Evolutionary conservation across 2,113 vertebrate genomes (phyloP), one percentile per base, ranked within the genome.

Genomic region (Lophotis ruficrista): DNA sequence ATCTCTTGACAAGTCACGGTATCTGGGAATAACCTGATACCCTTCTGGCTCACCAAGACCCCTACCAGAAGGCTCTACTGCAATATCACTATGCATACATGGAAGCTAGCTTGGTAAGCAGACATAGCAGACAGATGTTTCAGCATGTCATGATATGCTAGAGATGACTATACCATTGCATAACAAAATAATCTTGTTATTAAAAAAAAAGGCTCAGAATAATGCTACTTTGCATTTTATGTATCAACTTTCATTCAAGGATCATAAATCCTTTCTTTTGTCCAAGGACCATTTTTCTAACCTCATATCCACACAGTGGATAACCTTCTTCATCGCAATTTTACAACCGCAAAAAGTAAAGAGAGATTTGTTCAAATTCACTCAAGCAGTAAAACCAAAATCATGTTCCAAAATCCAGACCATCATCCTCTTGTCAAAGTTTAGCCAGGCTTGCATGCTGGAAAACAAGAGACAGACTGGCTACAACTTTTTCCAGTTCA

Each of bases 401-500:
- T n/a, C 64, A 48, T 9, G 69, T 84, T 92, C 87, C 91, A 91
- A 94, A 96, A 89, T 56, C 47, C 83, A 96, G 83, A 71, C 72
- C 89, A 64, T 84, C 91, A 75, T 58, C 38, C 87, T 75, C 47
- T 64, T 89, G 95, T 91, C 86, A 92, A 91, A 80, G 92, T 58
- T 15, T 37, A 83, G 83, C 50, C 10, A 5, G 86, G 22, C 68
- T 89, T 4, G 1, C 82, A 19, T 23, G 69, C 86, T 71, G 64
- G 5, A 69, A 91, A 94, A 87, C 25, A 38, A 85, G 89, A 95
- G 93, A 92, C 91, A 92, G 86, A 38, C 80, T 87, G 94, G 83
- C 83, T 93, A 81, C 83, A 70, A 12, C 76, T 78, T 83, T 89
- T 93, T 95, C 91, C 86, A 81, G 76, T 43, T 91, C 80, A 85